Evolutionary conservation across 2,797 vertebrate species (phyloP).

Genomic region (Microhierax caerulescens): DNA sequence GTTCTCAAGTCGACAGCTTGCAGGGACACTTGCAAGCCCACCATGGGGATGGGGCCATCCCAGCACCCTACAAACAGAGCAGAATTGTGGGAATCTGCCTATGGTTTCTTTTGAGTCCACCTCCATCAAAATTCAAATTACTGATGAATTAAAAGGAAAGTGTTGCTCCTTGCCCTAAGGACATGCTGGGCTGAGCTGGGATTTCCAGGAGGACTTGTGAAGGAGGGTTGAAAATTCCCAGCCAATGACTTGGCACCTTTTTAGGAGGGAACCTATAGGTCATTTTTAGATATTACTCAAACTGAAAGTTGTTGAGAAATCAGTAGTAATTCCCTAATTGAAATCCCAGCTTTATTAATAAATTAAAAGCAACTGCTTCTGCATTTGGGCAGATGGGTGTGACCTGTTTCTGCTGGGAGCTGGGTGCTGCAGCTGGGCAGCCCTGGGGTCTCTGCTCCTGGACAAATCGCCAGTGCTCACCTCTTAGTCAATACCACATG

Average conservation of each 20-base stretch:
- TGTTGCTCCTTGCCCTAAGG: not conserved
- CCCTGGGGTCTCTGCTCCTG: not conserved
- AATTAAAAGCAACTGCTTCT: not conserved
- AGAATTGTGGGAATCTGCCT: not conserved
- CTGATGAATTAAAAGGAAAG: not conserved
- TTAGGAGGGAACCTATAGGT: not conserved
- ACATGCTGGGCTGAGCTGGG: not conserved
- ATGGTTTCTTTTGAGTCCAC: not conserved
- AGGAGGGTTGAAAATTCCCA: not conserved
- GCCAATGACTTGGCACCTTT: not conserved
- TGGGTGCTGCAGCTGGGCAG: not conserved
- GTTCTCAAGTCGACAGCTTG: not conserved
- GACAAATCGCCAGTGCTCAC: rapidly evolving
- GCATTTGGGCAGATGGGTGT: not conserved
- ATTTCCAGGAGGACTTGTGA: not conserved
- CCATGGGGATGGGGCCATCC: rapidly evolving
- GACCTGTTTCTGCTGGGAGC: not conserved
- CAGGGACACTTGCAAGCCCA: not conserved
- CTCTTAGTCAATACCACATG: rapidly evolving
- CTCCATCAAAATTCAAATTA: not conserved
- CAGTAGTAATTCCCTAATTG: not conserved
- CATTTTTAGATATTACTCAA: not conserved
- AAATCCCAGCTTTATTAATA: not conserved
- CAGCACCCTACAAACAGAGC: not conserved
- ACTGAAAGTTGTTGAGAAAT: not conserved